Conservation (phyloP, 2,888 invertebrate species). For the Euzetes globulus region DNA sequence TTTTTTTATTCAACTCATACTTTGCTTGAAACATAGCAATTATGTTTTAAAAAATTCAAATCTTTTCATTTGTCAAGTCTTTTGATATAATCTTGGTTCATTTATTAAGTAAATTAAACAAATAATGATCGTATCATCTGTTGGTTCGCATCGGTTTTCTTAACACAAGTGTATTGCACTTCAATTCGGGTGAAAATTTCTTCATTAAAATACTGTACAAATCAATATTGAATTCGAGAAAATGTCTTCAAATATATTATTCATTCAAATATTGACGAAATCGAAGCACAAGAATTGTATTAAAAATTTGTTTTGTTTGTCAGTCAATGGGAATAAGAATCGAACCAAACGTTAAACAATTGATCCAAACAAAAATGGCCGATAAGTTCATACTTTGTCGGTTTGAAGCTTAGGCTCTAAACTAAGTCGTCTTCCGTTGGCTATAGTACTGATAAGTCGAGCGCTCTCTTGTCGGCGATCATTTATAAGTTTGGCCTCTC, state of each 20-base stretch:
- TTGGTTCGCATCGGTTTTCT: not conserved
- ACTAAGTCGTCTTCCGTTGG: conserved; percentile 42
- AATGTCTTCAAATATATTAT: not conserved
- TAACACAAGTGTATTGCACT: not conserved
- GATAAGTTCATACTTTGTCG: conserved; percentile 35
- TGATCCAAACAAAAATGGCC: not conserved
- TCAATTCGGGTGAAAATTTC: not conserved
- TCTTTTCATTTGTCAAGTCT: not conserved
- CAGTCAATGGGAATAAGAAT: not conserved
- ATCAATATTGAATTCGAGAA: not conserved
- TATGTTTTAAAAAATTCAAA: not conserved
- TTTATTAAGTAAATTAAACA: not conserved
- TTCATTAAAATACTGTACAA: not conserved
- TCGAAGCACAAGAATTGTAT: not conserved
- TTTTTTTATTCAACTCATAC: not conserved
- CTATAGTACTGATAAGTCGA: conserved; percentile 31
- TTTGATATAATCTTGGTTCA: not conserved
- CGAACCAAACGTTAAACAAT: not conserved
- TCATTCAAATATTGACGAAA: not conserved
- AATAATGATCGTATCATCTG: not conserved
- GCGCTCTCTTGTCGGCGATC: conserved; percentile 34
- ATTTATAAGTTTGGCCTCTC: conserved; percentile 40
- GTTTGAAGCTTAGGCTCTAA: conserved; percentile 38
- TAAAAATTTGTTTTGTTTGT: not conserved
- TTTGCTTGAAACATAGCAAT: not conserved